Conservation (phyloP, 2,797 vertebrate species). For the Lacerta bilineata region DNA sequence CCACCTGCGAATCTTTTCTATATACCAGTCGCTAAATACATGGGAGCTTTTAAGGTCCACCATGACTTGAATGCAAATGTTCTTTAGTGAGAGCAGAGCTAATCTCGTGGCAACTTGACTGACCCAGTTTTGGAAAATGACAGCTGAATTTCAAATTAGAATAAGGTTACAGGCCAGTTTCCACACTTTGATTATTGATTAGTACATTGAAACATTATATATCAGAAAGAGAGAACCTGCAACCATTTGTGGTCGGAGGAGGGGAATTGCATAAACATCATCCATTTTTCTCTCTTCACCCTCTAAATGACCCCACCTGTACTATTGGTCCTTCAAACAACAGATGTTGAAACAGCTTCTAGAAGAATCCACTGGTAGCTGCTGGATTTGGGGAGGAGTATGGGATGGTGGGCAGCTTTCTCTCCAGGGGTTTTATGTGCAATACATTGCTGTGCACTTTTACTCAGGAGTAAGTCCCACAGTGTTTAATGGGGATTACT, state of each 20-base stretch:
- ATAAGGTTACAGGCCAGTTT: not conserved
- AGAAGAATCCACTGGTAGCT: no score
- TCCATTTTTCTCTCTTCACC: not conserved
- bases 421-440: not conserved
- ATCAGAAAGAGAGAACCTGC: not conserved
- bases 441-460: not conserved
- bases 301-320: not conserved
- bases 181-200: not conserved
- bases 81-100: conserved; percentile 32
- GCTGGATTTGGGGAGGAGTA: not conserved
- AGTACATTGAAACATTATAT: not conserved
- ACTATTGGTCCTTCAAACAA: not conserved
- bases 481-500: not conserved
- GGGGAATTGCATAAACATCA: not conserved
- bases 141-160: conserved; percentile 8
- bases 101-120: not conserved
- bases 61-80: conserved; percentile 48
- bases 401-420: not conserved
- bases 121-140: conserved; percentile 9
- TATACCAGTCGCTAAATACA: conserved; percentile 72
- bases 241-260: no score
- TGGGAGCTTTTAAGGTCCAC: conserved; percentile 47
- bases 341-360: not conserved
- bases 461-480: not conserved
- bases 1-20: conserved; percentile 79